A percentile compares a stretch with the other conserved stretches of the same genome.
phyloP scores from a whole-genome alignment of 2,113 vertebrate genomes.

The Anoplopoma fimbria region DNA sequence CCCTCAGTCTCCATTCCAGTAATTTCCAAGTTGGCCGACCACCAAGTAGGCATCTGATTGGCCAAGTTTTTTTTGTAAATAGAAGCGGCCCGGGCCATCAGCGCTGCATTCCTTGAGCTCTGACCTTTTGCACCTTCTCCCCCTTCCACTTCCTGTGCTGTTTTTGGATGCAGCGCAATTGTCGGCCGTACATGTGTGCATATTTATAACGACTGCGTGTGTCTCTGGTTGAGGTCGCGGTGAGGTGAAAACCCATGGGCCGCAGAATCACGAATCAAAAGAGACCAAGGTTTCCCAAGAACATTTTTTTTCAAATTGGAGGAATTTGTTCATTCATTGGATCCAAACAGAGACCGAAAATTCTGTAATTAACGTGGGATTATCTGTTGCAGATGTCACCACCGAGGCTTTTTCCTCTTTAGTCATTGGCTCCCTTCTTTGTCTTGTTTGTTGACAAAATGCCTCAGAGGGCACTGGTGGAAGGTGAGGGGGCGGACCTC shows the following conservation, averaged over 20 bases:
- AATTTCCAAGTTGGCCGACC: conserved; percentile 78
- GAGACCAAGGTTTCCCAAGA: conserved; percentile 15
- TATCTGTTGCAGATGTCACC: conserved; percentile 15
- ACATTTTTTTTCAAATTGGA: conserved; percentile 6
- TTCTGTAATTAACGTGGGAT: conserved; percentile 20
- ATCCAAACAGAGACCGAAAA: conserved; percentile 23
- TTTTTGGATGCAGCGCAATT: conserved; percentile 49
- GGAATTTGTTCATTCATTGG: conserved; percentile 19
- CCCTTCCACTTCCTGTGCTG: conserved; percentile 82
- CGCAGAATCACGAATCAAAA: conserved; percentile 20
- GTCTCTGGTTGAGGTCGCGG: conserved; percentile 8
- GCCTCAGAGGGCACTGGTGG: conserved; percentile 34
- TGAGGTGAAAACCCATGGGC: conserved; percentile 31
- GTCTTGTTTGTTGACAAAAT: conserved; percentile 55
- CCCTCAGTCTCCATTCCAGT: conserved; percentile 49
- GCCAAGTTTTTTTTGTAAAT: conserved; percentile 80
- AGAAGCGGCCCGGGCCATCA: conserved; percentile 74
- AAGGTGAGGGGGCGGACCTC: conserved; percentile 66
- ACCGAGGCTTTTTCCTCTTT: conserved; percentile 8
- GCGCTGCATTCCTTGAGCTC: conserved; percentile 83
- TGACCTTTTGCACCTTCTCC: conserved; percentile 86
- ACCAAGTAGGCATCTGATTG: conserved; percentile 78
- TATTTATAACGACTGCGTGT: conserved; percentile 34
- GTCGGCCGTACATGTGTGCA: conserved; percentile 38
- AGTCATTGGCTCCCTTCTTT: conserved; percentile 9